Conservation (phyloP, 2,113 vertebrate genomes). For the Myotis yumanensis region DNA sequence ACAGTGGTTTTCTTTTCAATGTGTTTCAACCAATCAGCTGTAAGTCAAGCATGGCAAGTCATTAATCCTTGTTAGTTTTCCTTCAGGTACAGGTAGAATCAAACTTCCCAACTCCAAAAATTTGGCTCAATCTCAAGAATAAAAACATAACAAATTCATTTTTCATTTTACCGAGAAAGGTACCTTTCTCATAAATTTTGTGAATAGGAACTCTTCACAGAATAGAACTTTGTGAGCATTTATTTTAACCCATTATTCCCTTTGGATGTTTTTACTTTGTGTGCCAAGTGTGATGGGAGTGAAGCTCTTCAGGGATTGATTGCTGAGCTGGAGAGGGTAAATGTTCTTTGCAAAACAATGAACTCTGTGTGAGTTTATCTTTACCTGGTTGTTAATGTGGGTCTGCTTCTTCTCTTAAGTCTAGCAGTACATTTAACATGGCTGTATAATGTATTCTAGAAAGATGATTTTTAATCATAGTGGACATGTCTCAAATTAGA, state of each 20-base stretch:
- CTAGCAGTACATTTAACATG: not conserved
- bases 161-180: not conserved
- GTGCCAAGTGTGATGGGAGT: not conserved
- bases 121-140: not conserved
- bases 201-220: not conserved
- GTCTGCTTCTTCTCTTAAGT: not conserved
- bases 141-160: not conserved
- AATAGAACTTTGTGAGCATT: not conserved
- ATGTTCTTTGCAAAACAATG: not conserved
- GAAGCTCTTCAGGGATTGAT: not conserved
- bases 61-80: constrained; percentile 33
- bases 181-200: not conserved
- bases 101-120: not conserved
- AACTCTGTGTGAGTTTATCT: not conserved
- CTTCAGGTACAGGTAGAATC: not conserved
- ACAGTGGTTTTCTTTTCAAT: not conserved
- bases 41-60: not conserved
- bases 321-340: not conserved
- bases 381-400: not conserved
- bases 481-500: not conserved
- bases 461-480: not conserved
- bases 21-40: not conserved
- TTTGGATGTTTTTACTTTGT: not conserved
- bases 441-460: not conserved
- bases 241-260: not conserved